Evolutionary conservation across 1,140 invertebrate species (phyloP).

Genomic region (Lepidurus couesii): DNA sequence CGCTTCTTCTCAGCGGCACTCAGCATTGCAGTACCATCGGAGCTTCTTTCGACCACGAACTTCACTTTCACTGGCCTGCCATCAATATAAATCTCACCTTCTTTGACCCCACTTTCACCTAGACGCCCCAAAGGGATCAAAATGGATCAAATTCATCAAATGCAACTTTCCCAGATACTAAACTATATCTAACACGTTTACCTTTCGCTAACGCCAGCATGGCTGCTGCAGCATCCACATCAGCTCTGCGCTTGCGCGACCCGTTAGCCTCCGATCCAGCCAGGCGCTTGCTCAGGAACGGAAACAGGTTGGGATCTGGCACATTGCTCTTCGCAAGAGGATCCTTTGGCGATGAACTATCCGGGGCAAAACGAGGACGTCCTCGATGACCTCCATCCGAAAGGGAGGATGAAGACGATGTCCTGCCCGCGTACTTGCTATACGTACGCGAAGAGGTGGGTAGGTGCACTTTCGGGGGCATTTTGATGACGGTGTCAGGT

Average conservation of each 20-base stretch:
- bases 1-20: slow-evolving; percentile 1
- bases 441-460: slow-evolving; percentile 16
- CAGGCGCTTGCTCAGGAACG: slow-evolving; percentile 64
- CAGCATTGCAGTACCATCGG: neutral
- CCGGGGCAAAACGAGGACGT: neutral
- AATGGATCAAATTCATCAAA: neutral
- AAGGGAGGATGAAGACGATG: neutral
- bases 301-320: slow-evolving; percentile 68
- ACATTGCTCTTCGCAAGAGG: slow-evolving; percentile 40
- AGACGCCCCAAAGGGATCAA: neutral
- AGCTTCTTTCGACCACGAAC: neutral
- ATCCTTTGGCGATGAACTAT: slow-evolving; percentile 20
- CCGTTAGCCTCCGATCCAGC: slow-evolving; percentile 43
- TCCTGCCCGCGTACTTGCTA: slow-evolving; percentile 15
- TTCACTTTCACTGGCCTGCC: slow-evolving; percentile 14
- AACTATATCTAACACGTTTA: neutral
- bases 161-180: neutral
- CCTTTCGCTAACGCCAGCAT: slow-evolving; percentile 59
- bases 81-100: neutral
- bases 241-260: slow-evolving; percentile 41
- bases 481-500: slow-evolving; percentile 31
- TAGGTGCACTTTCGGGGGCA: slow-evolving; percentile 7
- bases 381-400: slow-evolving; percentile 16
- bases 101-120: slow-evolving; percentile 1
- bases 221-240: slow-evolving; percentile 73